Conservation (phyloP, 2,888 invertebrate genomes). For the Hydrotaea cyrtoneurina region DNA sequence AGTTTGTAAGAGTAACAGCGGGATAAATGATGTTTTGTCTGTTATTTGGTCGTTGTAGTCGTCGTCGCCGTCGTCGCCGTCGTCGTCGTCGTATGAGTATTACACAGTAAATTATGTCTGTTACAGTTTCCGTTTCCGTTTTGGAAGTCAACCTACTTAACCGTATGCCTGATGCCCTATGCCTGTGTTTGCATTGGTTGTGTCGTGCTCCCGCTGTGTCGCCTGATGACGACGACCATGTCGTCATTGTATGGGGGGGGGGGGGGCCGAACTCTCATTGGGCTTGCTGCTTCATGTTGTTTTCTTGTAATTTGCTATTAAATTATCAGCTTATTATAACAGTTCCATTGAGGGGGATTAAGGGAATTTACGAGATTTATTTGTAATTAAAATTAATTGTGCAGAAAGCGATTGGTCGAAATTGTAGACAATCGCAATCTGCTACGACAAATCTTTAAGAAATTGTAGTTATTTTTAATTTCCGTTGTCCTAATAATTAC, state of each 20-base stretch:
- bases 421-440: not conserved
- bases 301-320: constrained; percentile 50
- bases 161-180: constrained; percentile 37
- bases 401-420: constrained; percentile 20
- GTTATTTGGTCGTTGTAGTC: not conserved
- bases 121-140: constrained; percentile 65
- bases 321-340: constrained; percentile 53
- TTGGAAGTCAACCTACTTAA: constrained; percentile 55
- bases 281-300: constrained; percentile 27
- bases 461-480: constrained; percentile 26
- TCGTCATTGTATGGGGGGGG: not conserved
- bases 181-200: not conserved
- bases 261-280: not conserved
- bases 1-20: constrained; percentile 46
- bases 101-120: constrained; percentile 57
- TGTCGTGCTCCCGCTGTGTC: constrained; percentile 51
- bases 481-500: not conserved
- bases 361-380: not conserved
- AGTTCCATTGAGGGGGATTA: not conserved
- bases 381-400: constrained; percentile 32
- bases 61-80: not conserved
- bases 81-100: constrained; percentile 17
- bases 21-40: constrained; percentile 53
- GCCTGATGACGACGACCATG: constrained; percentile 2
- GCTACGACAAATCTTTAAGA: constrained; percentile 8